These are phyloP conservation scores for Auanema sp. DNA, from an alignment of 2,888 invertebrate genomes.

Conservation along the genomic window DNA sequence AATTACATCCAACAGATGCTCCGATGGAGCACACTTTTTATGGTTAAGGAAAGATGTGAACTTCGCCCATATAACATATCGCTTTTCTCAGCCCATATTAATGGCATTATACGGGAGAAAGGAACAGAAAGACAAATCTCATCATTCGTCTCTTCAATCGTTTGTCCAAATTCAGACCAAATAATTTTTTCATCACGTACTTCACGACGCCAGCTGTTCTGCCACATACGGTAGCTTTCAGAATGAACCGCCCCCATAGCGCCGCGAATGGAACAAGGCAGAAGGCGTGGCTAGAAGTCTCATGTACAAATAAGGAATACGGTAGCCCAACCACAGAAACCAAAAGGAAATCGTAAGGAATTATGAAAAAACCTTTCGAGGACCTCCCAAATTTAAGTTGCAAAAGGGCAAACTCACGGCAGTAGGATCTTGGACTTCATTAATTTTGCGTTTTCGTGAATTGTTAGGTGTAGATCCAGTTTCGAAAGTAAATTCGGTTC, in stretches of 20 bases:
- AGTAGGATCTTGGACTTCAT: slow-evolving; percentile 20
- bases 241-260: slow-evolving; percentile 16
- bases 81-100: too few relatives aligned
- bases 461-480: slow-evolving; percentile 34
- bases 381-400: background rate
- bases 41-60: too few relatives aligned
- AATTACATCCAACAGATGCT: too few relatives aligned
- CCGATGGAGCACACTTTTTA: too few relatives aligned
- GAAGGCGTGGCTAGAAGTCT: slow-evolving; percentile 17
- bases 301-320: slow-evolving; percentile 10
- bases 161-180: too few relatives aligned
- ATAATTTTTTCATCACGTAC: too few relatives aligned
- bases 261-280: slow-evolving; percentile 20
- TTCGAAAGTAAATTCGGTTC: slow-evolving; percentile 62
- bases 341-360: background rate
- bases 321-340: background rate
- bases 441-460: slow-evolving; percentile 49
- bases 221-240: too few relatives aligned
- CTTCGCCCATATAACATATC: too few relatives aligned
- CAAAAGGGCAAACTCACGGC: slow-evolving; percentile 25
- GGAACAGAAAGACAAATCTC: too few relatives aligned
- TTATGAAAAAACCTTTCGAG: background rate
- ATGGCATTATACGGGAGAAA: too few relatives aligned
- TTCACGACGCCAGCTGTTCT: too few relatives aligned
- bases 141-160: too few relatives aligned